Conservation (phyloP, 2,113 vertebrate genomes). For the Clarias macrocephalus region DNA sequence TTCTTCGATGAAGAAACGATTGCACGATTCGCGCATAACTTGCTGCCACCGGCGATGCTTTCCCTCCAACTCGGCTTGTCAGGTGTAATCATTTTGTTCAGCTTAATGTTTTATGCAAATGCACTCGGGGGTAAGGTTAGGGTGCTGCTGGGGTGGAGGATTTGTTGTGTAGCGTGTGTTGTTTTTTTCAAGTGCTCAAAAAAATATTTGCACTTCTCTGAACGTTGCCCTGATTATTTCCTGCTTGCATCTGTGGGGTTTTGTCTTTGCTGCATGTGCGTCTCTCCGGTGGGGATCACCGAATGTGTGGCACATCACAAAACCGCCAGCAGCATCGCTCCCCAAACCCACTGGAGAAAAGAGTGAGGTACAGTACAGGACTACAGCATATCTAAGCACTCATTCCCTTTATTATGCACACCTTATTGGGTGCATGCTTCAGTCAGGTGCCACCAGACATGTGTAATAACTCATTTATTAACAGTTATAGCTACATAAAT, state of each 20-base stretch:
- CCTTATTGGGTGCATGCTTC: neutral
- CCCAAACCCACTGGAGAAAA: slow-evolving; percentile 29
- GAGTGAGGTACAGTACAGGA: neutral
- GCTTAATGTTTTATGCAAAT: slow-evolving; percentile 84
- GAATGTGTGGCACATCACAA: slow-evolving; percentile 64
- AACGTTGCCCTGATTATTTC: slow-evolving; percentile 75
- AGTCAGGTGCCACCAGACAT: neutral
- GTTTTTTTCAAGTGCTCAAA: slow-evolving; percentile 69
- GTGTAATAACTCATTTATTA: neutral
- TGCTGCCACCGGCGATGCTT: slow-evolving; percentile 77
- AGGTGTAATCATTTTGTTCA: slow-evolving; percentile 83
- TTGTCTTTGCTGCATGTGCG: slow-evolving; percentile 31
- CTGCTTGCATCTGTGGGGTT: slow-evolving; percentile 66
- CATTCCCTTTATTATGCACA: neutral
- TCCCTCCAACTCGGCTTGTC: slow-evolving; percentile 78
- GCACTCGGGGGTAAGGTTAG: slow-evolving; percentile 68
- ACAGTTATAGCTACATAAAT: neutral
- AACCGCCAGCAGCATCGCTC: slow-evolving; percentile 57
- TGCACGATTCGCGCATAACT: slow-evolving; percentile 72
- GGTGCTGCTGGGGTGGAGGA: slow-evolving; percentile 58
- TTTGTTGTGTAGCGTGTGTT: slow-evolving; percentile 50
- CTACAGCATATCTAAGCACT: neutral
- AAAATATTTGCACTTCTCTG: slow-evolving; percentile 78
- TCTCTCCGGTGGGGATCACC: slow-evolving; percentile 69
- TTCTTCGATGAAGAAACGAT: slow-evolving; percentile 75